These are phyloP conservation scores for Notechis scutatus DNA, from an alignment of 2,113 vertebrate species.

Conservation along the genomic window DNA sequence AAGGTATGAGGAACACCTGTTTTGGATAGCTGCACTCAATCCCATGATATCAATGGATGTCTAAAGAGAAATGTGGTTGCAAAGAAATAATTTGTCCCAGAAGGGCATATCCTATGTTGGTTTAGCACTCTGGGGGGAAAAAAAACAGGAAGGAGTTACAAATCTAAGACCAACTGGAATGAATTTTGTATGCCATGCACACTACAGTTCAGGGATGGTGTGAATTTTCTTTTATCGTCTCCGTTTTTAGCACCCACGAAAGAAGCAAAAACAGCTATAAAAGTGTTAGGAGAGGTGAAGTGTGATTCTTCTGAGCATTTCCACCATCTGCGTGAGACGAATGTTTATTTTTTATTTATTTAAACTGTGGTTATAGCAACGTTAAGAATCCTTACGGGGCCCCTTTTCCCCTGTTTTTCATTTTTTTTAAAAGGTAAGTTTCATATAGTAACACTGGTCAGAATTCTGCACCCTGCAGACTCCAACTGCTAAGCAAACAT, in stretches of 20 bases:
- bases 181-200: neutral
- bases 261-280: neutral
- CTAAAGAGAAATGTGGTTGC: neutral
- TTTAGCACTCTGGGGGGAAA: neutral
- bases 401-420: neutral
- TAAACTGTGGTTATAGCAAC: neutral
- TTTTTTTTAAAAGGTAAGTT: neutral
- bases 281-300: neutral
- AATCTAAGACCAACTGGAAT: neutral
- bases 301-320: neutral
- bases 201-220: neutral
- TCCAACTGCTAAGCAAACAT: neutral
- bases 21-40: neutral
- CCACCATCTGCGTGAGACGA: neutral
- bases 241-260: neutral
- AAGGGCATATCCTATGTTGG: neutral
- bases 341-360: neutral
- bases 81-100: neutral
- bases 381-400: too few relatives aligned
- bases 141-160: neutral
- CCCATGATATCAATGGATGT: neutral
- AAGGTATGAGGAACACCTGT: neutral
- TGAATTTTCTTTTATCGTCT: neutral
- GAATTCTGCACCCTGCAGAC: neutral
- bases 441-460: neutral